Base-by-base conservation (phyloP, 2,113 vertebrate genomes). In the Apodemus sylvaticus region DNA sequence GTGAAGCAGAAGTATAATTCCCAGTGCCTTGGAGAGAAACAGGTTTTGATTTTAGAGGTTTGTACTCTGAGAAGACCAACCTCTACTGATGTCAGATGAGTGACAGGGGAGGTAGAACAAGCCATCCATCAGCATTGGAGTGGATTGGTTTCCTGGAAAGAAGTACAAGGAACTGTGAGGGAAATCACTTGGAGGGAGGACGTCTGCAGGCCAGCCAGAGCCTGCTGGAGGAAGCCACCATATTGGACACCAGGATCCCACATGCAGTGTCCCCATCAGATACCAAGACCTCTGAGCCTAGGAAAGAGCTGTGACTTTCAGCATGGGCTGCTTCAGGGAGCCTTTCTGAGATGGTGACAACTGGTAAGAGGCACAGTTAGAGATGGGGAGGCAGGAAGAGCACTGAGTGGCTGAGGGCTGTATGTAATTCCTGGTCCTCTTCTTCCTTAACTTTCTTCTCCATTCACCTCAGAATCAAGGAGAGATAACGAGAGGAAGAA, bases 61-160 rank as follows among this genome's bases (percentile, higher is more conserved):
- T 86, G 3, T 77, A 3, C 20, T 82, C 53, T 77, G 86, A 93
- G 71, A 86, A 86, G 66, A 73, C 5, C 5, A 81, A 24, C 36
- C 0, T 89, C 60, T 8, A 0, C 0, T 29, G 10, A 22, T 86
- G 12, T 66, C 39, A 78, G 74, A 48, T 1, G 1, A 14, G 0
- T 14, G 36, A 92, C 9, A 19, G 8, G 76, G 71, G 55, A 36
- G 77, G 36, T 76, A n/a, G 74, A 70, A 9, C 16, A 62, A 36
- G 11, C 64, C 7, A 3, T 68, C 60, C 42, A 9, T 48, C 76
- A 45, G 53, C 53, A 93, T 1, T 51, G 19, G 51, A 66, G 24
- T 76, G 4, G 81, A 68, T 53, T 45, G 9, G 16, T 64, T 88
- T 90, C 53, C 70, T 76, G n/a, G n/a, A 81, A 3, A 0, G 20